phyloP scores from a whole-genome alignment of 2,888 invertebrate genomes.

The Rhagonycha lutea region DNA sequence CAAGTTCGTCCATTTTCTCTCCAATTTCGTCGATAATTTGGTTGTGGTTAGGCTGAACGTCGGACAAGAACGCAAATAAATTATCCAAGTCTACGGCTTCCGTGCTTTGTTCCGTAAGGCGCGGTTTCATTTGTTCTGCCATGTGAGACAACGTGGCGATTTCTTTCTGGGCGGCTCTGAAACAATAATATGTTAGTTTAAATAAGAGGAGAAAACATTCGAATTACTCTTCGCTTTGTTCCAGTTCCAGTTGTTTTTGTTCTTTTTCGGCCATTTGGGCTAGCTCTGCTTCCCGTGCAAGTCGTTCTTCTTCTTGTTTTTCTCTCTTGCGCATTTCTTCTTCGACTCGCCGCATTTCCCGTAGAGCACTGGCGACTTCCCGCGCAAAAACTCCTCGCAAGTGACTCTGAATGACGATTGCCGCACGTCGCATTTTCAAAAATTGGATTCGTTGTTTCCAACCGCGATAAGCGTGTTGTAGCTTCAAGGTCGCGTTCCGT shows the following conservation, averaged over 20 bases:
- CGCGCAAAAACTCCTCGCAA: constrained; percentile 88
- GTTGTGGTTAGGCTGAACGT: constrained; percentile 63
- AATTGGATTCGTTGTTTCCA: constrained; percentile 85
- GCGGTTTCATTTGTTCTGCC: constrained; percentile 72
- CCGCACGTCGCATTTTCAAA: constrained; percentile 79
- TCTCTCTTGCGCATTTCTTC: constrained; percentile 84
- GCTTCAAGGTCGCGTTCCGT: constrained; percentile 69
- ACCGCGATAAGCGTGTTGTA: constrained; percentile 84
- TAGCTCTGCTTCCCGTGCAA: constrained; percentile 63
- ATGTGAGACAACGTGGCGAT: constrained; percentile 73
- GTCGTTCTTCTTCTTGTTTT: constrained; percentile 71
- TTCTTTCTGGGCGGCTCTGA: constrained; percentile 69
- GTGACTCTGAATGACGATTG: constrained; percentile 83
- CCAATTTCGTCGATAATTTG: constrained; percentile 80
- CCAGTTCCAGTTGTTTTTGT: constrained; percentile 60
- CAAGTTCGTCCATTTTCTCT: constrained; percentile 81
- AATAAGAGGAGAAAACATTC: neutral
- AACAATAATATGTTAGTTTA: constrained; percentile 41
- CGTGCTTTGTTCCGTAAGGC: constrained; percentile 57
- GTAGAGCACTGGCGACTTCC: constrained; percentile 82
- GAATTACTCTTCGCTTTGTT: constrained; percentile 66
- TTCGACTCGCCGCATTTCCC: constrained; percentile 86
- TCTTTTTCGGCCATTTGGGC: constrained; percentile 49
- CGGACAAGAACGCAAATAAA: constrained; percentile 86
- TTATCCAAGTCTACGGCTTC: constrained; percentile 88